Percentiles rank a stretch among this genome's conserved stretches.
Conservation (phyloP, 2,113 vertebrate species). For the Heterocephalus glaber region DNA sequence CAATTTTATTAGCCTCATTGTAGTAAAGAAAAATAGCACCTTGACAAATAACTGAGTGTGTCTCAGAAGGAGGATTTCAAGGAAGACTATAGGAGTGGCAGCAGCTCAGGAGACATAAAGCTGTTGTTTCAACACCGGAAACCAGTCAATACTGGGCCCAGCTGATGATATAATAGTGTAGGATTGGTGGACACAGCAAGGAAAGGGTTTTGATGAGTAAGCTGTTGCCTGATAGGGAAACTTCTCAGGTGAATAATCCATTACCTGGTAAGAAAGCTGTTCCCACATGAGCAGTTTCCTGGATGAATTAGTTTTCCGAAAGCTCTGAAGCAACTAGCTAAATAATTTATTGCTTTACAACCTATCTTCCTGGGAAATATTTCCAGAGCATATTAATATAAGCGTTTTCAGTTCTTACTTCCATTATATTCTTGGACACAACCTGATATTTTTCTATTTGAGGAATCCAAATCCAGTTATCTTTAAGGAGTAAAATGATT, state of each 20-base stretch:
- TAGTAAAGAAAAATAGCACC: neutral
- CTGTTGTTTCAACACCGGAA: neutral
- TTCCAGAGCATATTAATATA: neutral
- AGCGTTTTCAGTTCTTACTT: neutral
- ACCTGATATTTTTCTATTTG: neutral
- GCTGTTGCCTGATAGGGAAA: neutral
- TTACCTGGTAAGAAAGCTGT: neutral
- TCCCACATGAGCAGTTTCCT: neutral
- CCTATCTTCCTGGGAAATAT: neutral
- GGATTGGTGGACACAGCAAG: neutral
- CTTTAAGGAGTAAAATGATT: neutral
- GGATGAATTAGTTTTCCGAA: neutral
- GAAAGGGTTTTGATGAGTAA: neutral
- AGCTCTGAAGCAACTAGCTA: neutral
- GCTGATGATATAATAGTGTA: neutral
- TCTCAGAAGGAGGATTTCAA: neutral
- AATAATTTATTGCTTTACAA: neutral
- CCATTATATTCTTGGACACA: neutral
- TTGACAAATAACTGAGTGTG: neutral
- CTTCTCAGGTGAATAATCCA: neutral
- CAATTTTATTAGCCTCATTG: neutral
- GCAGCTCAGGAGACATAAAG: neutral
- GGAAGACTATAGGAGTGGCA: neutral
- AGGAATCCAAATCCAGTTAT: neutral
- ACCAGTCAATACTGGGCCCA: neutral